Evolutionary conservation across 2,113 vertebrate genomes (phyloP), one percentile per base, ranked within the genome.

Genomic region (Antechinus flavipes): DNA sequence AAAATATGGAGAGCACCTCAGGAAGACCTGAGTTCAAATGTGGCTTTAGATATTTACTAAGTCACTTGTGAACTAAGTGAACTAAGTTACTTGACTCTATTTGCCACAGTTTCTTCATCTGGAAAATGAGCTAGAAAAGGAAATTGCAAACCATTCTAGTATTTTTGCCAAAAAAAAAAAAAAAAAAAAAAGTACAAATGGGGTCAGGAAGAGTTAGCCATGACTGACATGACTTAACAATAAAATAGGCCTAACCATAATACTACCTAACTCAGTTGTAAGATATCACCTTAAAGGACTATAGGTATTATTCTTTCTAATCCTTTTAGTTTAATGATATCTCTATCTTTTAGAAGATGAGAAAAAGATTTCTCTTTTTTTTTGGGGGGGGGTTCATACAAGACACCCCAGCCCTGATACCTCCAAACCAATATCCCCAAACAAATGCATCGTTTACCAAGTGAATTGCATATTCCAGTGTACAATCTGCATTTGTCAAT

Each of bases 401-500:
- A n/a, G 35, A 76, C 35, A 76, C 1, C 35, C 16, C 30, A 10
- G 10, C 50, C 35, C 35, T 2, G 2, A 84, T 84, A 84, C 16
- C 1, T 84, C n/a, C 68, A 84, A 42, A 42, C n/a, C 6, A 8
- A 23, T 23, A 42, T 84, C n/a, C 16, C n/a, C n/a, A 42, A 84
- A 42, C 19, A 42, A 1, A 84, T 84, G 35, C 42, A 19, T 84
- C 68, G 23, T 84, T 84, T 84, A 84, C 19, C 68, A 42, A 84
- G n/a, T 84, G 68, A 22, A 42, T 42, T 84, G n/a, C 19, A 84
- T n/a, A 84, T 84, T 84, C 35, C 68, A 84, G 35, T n/a, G 68
- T 84, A 22, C 68, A 42, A 96, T 96, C 96, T 1, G 0, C 58
- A 96, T 93, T 94, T 91, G 95, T 94, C 3, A 47, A 93, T 35